Percentiles rank a stretch among this genome's conserved stretches.
Conservation (phyloP, 1,140 invertebrate species). For the Eumaeus atala region DNA sequence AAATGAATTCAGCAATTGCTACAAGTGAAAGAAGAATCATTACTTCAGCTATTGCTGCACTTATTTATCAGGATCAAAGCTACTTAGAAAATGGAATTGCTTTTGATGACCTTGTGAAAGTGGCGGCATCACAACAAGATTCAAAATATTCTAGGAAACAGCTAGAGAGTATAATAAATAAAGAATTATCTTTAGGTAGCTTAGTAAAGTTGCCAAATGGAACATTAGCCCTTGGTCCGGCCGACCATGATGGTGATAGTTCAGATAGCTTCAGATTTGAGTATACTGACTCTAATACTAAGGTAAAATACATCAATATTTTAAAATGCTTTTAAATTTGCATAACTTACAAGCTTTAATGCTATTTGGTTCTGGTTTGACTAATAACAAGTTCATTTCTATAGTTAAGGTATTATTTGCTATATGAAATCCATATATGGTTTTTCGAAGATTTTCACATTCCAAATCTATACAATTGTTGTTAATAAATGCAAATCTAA, state of each 20-base stretch:
- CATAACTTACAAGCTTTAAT: no score
- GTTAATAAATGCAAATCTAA: no score
- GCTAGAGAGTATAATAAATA: slow-evolving; percentile 78
- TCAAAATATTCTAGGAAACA: slow-evolving; percentile 79
- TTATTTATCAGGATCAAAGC: slow-evolving; percentile 81
- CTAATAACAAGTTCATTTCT: no score
- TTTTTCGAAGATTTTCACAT: no score
- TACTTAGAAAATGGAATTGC: slow-evolving; percentile 82
- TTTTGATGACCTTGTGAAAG: slow-evolving; percentile 77
- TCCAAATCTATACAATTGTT: no score
- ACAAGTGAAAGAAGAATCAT: slow-evolving; percentile 72
- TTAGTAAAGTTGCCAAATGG: slow-evolving; percentile 80
- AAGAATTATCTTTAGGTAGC: slow-evolving; percentile 79
- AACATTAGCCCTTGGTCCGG: slow-evolving; percentile 78
- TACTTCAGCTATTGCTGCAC: slow-evolving; percentile 79
- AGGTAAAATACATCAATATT: slow-evolving; percentile 34
- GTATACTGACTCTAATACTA: slow-evolving; percentile 61
- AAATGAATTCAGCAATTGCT: slow-evolving; percentile 52
- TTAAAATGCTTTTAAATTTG: not conserved
- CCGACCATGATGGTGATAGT: slow-evolving; percentile 66
- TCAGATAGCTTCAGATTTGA: slow-evolving; percentile 67
- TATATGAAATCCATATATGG: no score
- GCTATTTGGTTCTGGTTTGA: no score
- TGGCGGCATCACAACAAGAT: slow-evolving; percentile 78
- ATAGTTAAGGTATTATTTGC: no score